A percentile compares a stretch with the other conserved stretches of the same genome.
phyloP scores from a whole-genome alignment of 1,140 invertebrate genomes.

The Penaeus japonicus region DNA sequence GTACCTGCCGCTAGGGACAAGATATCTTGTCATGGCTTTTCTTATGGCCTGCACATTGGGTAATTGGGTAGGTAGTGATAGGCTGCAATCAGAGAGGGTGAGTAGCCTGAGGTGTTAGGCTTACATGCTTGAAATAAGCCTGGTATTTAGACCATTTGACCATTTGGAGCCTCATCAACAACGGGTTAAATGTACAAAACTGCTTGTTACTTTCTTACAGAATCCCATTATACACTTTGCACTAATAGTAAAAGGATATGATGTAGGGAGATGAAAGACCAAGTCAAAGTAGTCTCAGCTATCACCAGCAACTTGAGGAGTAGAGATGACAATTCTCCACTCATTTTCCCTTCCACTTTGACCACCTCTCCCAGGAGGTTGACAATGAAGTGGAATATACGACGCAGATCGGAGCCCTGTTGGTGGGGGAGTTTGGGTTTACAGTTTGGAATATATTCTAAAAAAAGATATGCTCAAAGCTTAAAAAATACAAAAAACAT shows the following conservation, averaged over 20 bases:
- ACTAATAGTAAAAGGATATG: constrained; percentile 71
- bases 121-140: no score
- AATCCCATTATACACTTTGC: constrained; percentile 43
- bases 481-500: background rate
- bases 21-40: no score
- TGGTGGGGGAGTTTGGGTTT: background rate
- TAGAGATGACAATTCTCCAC: constrained; percentile 61
- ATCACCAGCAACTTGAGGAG: constrained; percentile 76
- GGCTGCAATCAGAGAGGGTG: no score
- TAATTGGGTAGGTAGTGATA: no score
- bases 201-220: no score
- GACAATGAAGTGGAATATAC: constrained; percentile 78
- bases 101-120: no score
- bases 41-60: no score
- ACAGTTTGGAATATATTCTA: background rate
- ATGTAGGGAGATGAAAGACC: constrained; percentile 75
- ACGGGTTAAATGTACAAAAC: no score
- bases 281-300: constrained; percentile 76
- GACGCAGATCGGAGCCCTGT: constrained; percentile 75
- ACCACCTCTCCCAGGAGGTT: constrained; percentile 70
- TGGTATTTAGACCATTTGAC: no score
- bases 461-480: background rate
- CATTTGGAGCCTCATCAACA: no score
- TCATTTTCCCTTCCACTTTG: constrained; percentile 64
- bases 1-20: no score